Percentiles rank a stretch among this genome's conserved stretches.
Evolutionary conservation across 2,113 vertebrate species (phyloP).

Genomic region (Caloenas nicobarica): DNA sequence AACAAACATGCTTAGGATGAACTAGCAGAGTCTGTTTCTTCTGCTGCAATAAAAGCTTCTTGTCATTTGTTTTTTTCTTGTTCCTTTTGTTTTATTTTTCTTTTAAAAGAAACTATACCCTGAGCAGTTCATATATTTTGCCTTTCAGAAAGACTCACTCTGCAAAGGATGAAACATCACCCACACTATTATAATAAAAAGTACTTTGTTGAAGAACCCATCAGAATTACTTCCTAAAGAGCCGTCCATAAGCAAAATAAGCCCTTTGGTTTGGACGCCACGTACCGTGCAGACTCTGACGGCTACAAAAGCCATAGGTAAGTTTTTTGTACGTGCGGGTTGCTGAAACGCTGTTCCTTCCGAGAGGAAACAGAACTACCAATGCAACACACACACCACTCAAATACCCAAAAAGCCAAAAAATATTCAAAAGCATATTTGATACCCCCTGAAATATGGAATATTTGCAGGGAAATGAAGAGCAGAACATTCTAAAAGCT

Average conservation of each 20-base stretch:
- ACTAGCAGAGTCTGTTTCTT: neutral
- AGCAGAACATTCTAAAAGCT: neutral
- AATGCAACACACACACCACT: neutral
- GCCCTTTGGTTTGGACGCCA: neutral
- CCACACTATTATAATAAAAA: neutral
- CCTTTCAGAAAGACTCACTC: neutral
- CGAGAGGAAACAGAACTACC: neutral
- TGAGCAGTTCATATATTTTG: neutral
- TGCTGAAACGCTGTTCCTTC: neutral
- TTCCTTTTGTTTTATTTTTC: neutral
- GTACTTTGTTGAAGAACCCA: neutral
- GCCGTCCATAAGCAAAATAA: neutral
- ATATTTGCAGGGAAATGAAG: neutral
- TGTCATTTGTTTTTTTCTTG: neutral
- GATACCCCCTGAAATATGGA: neutral
- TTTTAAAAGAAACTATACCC: neutral
- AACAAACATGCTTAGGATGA: neutral
- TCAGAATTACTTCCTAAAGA: neutral
- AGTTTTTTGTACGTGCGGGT: fast-evolving
- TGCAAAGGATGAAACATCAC: neutral
- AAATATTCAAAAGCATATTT: neutral
- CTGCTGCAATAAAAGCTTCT: neutral
- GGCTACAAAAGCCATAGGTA: neutral
- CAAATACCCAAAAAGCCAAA: neutral
- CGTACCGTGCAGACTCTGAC: neutral